Evolutionary conservation across 2,888 invertebrate species (phyloP).

Genomic region (Andrena minutula): DNA sequence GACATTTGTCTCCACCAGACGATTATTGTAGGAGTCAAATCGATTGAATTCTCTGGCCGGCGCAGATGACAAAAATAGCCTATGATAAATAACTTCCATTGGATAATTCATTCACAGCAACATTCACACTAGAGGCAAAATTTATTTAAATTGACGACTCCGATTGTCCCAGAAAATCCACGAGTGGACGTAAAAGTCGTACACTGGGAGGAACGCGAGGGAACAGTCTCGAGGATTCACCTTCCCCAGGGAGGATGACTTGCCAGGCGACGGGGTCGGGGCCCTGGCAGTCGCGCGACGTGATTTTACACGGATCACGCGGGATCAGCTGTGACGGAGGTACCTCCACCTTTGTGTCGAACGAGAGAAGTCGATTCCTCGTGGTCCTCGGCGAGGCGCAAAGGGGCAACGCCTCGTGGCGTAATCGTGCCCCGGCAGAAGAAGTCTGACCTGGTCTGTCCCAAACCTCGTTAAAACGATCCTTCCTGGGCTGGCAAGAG

Average conservation of each 20-base stretch:
- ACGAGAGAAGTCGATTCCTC: slow-evolving; percentile 48
- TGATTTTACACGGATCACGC: slow-evolving; percentile 67
- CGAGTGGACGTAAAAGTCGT: background rate
- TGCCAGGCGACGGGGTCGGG: slow-evolving; percentile 16
- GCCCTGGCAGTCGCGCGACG: slow-evolving; percentile 58
- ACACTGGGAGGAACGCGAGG: background rate
- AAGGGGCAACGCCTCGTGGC: slow-evolving; percentile 71
- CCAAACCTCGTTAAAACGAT: slow-evolving; percentile 76
- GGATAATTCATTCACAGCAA: background rate
- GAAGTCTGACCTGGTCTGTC: slow-evolving; percentile 71
- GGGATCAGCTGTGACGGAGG: slow-evolving; percentile 62
- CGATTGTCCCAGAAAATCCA: background rate
- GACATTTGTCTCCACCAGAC: slow-evolving; percentile 10
- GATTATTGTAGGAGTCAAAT: slow-evolving; percentile 19
- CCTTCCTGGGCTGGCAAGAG: slow-evolving; percentile 72
- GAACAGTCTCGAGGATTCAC: slow-evolving; percentile 23
- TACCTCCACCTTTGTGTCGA: slow-evolving; percentile 61
- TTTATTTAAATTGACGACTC: background rate
- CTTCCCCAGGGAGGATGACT: slow-evolving; percentile 28
- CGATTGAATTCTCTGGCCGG: background rate
- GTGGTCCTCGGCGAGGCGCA: slow-evolving; percentile 47
- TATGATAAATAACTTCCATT: background rate
- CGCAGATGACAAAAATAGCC: too few relatives aligned
- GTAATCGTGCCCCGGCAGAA: slow-evolving; percentile 53
- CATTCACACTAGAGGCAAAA: too few relatives aligned